Evolutionary conservation across 2,797 vertebrate species (phyloP), one percentile per base, ranked within the genome.

Genomic region (Loris lydekkerianus): DNA sequence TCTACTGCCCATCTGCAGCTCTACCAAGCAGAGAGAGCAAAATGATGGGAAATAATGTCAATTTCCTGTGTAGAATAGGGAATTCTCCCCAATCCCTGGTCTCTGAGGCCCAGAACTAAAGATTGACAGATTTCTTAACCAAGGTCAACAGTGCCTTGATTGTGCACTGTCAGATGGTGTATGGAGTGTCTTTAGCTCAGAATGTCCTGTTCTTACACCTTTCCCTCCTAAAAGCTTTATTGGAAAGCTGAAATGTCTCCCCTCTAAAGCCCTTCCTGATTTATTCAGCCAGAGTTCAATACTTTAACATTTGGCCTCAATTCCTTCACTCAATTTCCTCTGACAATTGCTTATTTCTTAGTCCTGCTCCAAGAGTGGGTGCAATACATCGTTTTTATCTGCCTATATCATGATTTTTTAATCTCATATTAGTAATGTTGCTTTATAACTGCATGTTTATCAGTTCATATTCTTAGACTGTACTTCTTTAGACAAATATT

Each of bases 381-480:
- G n/a, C 69, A 46, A 34, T 82, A 3, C 7, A 61, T 86, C 15
- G 85, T 80, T 92, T 93, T 84, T 18, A 72, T 86, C 14, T 37
- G 5, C 53, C 20, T 10, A 83, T 46, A 10, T 73, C 69, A 83
- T 8, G 2, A 82, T 96, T 86, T 91, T 86, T 93, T 86, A 91
- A 29, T 67, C 21, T 14, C 31, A 31, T 92, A 37, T 49, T 5
- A 93, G 40, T 75, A 73, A 27, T 61, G 77, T 87, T 86, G 15
- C 17, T 91, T 80, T 96, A 53, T 76, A 90, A 85, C 20, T 84
- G 27, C 6, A 58, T 75, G 10, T 29, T 89, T 91, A 43, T 72
- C 43, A 43, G 56, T 78, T 88, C 85, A 17, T 56, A n/a, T 81
- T 94, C 18, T 92, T 82, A 82, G 10, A 77, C 34, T 73, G 21